phyloP scores from a whole-genome alignment of 1,140 invertebrate genomes.

The Drosophila watanabei region DNA sequence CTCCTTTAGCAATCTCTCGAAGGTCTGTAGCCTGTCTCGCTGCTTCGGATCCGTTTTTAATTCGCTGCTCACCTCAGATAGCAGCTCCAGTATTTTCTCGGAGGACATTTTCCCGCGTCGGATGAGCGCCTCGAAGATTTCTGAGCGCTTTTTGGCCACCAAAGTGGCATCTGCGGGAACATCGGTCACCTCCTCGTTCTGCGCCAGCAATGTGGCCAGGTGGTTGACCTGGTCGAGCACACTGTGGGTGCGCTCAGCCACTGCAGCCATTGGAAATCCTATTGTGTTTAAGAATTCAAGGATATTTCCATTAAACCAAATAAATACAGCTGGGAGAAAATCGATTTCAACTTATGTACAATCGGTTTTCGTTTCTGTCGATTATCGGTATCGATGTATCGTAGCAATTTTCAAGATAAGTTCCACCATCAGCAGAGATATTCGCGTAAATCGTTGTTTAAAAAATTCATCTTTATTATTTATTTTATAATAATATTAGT shows the following conservation, averaged over 20 bases:
- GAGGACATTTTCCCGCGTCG: not conserved
- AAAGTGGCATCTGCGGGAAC: slow-evolving; percentile 39
- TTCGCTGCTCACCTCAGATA: not conserved
- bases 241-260: slow-evolving; percentile 24
- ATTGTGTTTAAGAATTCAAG: not conserved
- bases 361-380: not conserved
- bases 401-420: not conserved
- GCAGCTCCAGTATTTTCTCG: slow-evolving; percentile 3
- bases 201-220: slow-evolving; percentile 34
- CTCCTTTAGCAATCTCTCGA: slow-evolving; percentile 5
- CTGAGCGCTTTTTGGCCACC: slow-evolving; percentile 34
- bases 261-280: slow-evolving; percentile 35
- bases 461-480: not conserved
- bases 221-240: slow-evolving; percentile 39
- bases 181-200: slow-evolving; percentile 11
- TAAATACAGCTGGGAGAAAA: not conserved
- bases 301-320: slow-evolving; percentile 14
- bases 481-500: no score
- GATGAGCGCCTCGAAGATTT: slow-evolving; percentile 56
- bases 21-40: not conserved
- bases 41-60: not conserved
- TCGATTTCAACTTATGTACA: not conserved
- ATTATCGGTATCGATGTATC: not conserved
- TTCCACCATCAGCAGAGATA: not conserved
- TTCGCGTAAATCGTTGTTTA: not conserved